phyloP scores from a whole-genome alignment of 2,888 invertebrate species.

The Lasioglossum pauxillum region DNA sequence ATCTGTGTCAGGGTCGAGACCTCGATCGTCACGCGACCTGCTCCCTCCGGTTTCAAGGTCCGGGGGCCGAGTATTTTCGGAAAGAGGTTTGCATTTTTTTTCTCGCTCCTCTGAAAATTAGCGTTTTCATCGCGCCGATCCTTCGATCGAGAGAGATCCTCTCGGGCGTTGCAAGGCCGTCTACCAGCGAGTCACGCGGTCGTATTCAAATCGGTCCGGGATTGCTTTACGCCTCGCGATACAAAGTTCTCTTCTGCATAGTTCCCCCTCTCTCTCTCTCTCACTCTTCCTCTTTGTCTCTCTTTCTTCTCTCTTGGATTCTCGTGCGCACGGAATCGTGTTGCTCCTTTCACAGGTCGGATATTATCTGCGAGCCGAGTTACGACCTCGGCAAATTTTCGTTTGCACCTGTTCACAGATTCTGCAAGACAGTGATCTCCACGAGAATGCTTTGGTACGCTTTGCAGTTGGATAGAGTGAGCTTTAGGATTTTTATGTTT shows the following conservation, averaged over 20 bases:
- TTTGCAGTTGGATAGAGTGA: too few species aligned
- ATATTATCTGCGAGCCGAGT: constrained; percentile 22
- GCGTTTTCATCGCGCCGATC: background rate
- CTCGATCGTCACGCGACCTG: constrained; percentile 32
- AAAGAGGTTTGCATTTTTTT: background rate
- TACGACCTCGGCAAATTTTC: constrained; percentile 26
- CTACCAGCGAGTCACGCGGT: constrained; percentile 59
- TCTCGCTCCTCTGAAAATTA: background rate
- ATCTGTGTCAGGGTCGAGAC: constrained; percentile 65
- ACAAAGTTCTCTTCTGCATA: constrained; percentile 34
- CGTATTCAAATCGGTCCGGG: constrained; percentile 62
- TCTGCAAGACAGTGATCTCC: background rate
- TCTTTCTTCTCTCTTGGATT: constrained; percentile 10
- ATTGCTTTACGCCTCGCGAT: constrained; percentile 54
- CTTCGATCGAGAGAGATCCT: constrained; percentile 2
- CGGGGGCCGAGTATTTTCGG: constrained; percentile 20
- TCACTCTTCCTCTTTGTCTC: background rate
- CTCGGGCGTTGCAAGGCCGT: constrained; percentile 61
- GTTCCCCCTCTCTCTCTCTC: background rate
- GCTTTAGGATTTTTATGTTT: too few species aligned
- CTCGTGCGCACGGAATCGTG: constrained; percentile 29
- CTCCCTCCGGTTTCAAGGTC: constrained; percentile 2
- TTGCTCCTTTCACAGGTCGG: constrained; percentile 38
- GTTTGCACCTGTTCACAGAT: background rate
- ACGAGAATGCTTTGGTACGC: background rate